These are phyloP conservation scores for Margarornis squamiger DNA, from an alignment of 2,797 vertebrate species.

Conservation along the genomic window DNA sequence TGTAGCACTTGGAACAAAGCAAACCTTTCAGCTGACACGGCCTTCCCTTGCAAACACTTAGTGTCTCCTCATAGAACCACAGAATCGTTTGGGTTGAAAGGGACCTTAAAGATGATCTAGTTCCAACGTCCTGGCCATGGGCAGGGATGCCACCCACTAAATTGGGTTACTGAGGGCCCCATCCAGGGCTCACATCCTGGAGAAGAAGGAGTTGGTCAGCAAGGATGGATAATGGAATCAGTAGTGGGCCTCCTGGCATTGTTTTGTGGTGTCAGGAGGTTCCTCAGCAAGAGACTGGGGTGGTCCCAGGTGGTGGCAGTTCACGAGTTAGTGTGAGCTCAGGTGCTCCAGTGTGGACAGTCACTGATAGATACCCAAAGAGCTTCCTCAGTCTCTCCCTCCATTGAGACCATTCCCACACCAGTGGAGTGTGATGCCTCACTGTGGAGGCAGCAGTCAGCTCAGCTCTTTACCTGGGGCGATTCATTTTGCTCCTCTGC, in stretches of 20 bases:
- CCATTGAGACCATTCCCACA: neutral
- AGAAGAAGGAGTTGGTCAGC: neutral
- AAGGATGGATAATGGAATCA: neutral
- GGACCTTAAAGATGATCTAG: neutral
- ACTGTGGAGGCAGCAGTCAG: neutral
- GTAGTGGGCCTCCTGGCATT: neutral
- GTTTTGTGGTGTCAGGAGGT: neutral
- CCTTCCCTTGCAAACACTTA: neutral
- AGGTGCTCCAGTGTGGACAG: neutral
- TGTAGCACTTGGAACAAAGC: neutral
- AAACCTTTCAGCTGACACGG: neutral
- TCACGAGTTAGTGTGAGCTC: neutral
- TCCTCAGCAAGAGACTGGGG: neutral
- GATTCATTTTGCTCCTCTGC: neutral
- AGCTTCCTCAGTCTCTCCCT: neutral
- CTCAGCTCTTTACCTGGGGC: neutral
- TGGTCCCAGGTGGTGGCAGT: neutral
- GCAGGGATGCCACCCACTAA: neutral
- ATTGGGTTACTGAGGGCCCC: neutral
- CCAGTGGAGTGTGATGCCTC: rapidly evolving
- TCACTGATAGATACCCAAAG: neutral
- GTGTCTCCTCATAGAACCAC: neutral
- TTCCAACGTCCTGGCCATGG: neutral
- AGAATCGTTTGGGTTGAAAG: neutral
- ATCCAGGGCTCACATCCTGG: neutral